Evolutionary conservation across 2,113 vertebrate species (phyloP), one percentile per base, ranked within the genome.

Genomic region (Antidorcas marsupialis): DNA sequence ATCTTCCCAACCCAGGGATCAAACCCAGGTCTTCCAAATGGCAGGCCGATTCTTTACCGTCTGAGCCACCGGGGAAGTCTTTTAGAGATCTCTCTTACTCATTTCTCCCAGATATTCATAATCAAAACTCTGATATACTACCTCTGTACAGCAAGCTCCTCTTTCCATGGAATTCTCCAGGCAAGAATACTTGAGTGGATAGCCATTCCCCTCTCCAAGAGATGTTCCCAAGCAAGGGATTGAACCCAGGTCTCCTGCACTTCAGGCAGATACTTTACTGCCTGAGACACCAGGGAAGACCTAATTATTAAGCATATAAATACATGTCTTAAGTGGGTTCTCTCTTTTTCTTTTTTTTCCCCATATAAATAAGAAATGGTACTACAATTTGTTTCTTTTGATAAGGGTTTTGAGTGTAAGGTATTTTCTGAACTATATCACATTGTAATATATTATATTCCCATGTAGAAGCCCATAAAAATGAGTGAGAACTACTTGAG

Each of bases 401-500:
- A 89, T 76, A 60, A 85, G 8, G 81, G 27, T 19, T 94, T 43
- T 82, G 81, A 71, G 47, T 67, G n/a, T 64, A 64, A 93, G 76
- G 13, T 59, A 67, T 89, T 97, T 97, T 96, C 94, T 91, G 85
- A 59, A 96, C 96, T 53, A 28, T 47, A 92, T n/a, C 19, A n/a
- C 83, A 33, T 59, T 94, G 7, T 67, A 94, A 95, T 27, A 93
- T 74, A 90, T 64, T 94, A 79, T 88, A 76, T 94, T 81, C 27
- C 87, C 12, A 14, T 6, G 45, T 43, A 92, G 85, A 95, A 94
- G 62, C 9, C 78, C 36, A 7, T 62, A 53, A 47, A 94, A 96
- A 50, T 33, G 45, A 93, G 93, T 62, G 87, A 94, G 53, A 96
- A 96, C 97, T 92, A 86, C 78, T n/a, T 53, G 79, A 91, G 47